Percentiles rank a stretch among this genome's conserved stretches.
phyloP scores from a whole-genome alignment of 2,888 invertebrate genomes.

The Cataglyphis altisquamis region DNA sequence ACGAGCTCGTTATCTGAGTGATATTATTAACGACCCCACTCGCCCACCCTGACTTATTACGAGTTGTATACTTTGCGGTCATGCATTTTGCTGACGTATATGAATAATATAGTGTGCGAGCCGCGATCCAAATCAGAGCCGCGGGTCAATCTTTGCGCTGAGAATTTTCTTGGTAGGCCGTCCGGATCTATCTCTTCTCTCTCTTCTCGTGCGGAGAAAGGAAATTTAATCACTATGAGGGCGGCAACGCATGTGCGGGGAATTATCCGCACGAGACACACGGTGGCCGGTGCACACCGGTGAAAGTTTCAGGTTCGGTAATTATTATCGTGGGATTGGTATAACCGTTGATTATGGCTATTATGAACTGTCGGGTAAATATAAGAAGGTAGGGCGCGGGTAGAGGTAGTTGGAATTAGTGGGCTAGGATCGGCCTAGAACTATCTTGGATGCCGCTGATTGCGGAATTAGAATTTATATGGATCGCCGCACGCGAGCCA shows the following conservation, averaged over 20 bases:
- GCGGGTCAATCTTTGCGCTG: not conserved
- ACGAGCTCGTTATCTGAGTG: constrained; percentile 55
- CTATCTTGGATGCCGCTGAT: constrained; percentile 85
- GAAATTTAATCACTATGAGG: constrained; percentile 72
- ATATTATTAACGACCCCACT: constrained; percentile 56
- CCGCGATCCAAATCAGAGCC: constrained; percentile 35
- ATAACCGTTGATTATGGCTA: constrained; percentile 85
- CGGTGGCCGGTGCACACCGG: constrained; percentile 59
- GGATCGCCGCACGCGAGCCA: constrained; percentile 85
- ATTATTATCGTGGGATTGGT: constrained; percentile 84
- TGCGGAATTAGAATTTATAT: constrained; percentile 86
- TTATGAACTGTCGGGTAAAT: constrained; percentile 85
- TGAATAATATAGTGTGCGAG: constrained; percentile 22
- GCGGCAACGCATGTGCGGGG: constrained; percentile 72
- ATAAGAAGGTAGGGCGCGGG: constrained; percentile 81
- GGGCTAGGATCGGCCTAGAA: constrained; percentile 84
- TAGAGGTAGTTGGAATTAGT: constrained; percentile 83
- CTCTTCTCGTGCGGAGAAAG: constrained; percentile 53
- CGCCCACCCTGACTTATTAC: constrained; percentile 33
- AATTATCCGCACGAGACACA: constrained; percentile 76
- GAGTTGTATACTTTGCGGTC: constrained; percentile 48
- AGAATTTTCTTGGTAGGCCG: constrained; percentile 23
- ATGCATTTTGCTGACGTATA: constrained; percentile 30
- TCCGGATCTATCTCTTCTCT: constrained; percentile 50
- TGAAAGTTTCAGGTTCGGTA: constrained; percentile 77